phyloP scores from a whole-genome alignment of 2,113 vertebrate species.

The Columbina picui region DNA sequence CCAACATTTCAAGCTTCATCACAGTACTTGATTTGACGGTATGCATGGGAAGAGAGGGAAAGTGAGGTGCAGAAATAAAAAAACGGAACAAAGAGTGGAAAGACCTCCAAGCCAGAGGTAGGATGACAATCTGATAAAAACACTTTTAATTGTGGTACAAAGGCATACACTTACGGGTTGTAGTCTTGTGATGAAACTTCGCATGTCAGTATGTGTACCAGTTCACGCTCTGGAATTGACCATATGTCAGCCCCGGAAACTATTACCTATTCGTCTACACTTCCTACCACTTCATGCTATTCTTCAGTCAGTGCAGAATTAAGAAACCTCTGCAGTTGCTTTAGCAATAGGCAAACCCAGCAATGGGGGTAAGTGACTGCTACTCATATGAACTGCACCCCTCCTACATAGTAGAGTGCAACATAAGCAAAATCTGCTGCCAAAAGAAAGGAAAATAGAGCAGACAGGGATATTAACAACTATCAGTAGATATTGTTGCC shows the following conservation, averaged over 20 bases:
- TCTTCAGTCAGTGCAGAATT: neutral
- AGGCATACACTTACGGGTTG: neutral
- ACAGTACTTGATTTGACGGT: neutral
- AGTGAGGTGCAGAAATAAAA: neutral
- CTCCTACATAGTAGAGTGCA: neutral
- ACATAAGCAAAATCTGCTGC: neutral
- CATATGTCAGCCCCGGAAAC: neutral
- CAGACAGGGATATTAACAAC: neutral
- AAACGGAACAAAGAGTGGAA: neutral
- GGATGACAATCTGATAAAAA: neutral
- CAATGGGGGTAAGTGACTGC: accelerated
- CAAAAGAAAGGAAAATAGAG: neutral
- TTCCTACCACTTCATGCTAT: accelerated
- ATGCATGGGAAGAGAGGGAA: neutral
- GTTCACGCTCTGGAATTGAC: neutral
- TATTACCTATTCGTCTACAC: accelerated
- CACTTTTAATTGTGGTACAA: neutral
- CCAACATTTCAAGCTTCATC: neutral
- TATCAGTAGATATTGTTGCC: neutral
- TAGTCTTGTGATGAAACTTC: neutral
- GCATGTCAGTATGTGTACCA: neutral
- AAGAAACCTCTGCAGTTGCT: neutral
- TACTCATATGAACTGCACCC: accelerated
- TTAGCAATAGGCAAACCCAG: neutral
- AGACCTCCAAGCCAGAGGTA: neutral